Evolutionary conservation across 2,797 vertebrate genomes (phyloP).

Genomic region (Microctenopoma steveboyesi): DNA sequence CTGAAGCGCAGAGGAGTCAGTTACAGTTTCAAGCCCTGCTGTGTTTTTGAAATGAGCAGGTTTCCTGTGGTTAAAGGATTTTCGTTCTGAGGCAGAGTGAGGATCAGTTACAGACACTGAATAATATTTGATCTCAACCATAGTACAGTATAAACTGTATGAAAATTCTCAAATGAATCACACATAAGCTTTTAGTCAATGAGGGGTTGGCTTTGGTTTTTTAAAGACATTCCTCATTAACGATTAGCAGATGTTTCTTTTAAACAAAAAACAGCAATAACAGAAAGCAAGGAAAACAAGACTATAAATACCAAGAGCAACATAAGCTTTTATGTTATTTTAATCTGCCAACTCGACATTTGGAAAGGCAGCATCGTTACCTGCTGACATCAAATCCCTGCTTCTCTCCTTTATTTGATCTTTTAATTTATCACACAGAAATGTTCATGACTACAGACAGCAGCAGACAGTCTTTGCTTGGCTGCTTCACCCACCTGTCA

Average conservation of each 20-base stretch:
- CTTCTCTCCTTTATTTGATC: constrained; percentile 4
- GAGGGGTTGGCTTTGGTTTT: not conserved
- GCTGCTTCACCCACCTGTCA: constrained; percentile 30
- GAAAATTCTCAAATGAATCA: constrained; percentile 14
- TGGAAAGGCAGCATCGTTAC: constrained; percentile 13
- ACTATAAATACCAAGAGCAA: constrained; percentile 10
- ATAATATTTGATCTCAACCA: not conserved
- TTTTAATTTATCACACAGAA: constrained; percentile 25
- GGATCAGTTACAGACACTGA: not conserved
- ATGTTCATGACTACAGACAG: constrained; percentile 4
- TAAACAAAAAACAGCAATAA: constrained; percentile 3
- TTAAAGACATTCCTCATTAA: constrained; percentile 1
- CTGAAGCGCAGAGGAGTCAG: constrained; percentile 57
- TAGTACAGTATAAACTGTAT: not conserved
- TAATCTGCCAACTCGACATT: not conserved
- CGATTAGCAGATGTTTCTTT: not conserved
- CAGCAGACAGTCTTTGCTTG: constrained; percentile 3
- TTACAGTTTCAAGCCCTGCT: not conserved
- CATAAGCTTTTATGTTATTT: constrained; percentile 10
- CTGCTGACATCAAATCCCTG: constrained; percentile 1
- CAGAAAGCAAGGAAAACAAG: not conserved
- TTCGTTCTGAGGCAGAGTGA: not conserved
- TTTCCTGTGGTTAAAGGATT: not conserved
- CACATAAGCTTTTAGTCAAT: constrained; percentile 3
- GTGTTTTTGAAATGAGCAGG: not conserved